Evolutionary conservation across 2,113 vertebrate genomes (phyloP).

Genomic region (Planiliza haematocheilus): DNA sequence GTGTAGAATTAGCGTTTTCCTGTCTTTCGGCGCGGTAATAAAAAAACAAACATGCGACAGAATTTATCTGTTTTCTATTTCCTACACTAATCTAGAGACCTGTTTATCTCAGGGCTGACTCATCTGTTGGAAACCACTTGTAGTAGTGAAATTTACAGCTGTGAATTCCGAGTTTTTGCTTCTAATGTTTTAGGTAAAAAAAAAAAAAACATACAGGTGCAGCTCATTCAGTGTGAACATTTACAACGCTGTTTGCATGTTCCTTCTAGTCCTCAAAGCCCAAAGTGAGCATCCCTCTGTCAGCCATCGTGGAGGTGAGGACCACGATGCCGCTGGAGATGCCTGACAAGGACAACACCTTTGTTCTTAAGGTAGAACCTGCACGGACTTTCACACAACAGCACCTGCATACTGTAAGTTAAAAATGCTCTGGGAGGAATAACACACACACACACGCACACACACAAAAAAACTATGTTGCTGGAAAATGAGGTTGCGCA

Average conservation of each 20-base stretch:
- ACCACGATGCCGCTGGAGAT: conserved; percentile 99
- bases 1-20: no score
- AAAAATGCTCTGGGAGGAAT: background rate
- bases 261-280: conserved; percentile 91
- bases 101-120: no score
- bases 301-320: conserved; percentile 94
- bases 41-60: no score
- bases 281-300: conserved; percentile 94
- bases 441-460: background rate
- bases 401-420: background rate
- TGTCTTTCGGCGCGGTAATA: no score
- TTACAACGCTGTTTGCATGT: conserved; percentile 14
- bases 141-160: no score
- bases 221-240: background rate
- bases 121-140: no score
- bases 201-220: no score
- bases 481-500: conserved; percentile 11
- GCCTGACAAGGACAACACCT: conserved; percentile 99
- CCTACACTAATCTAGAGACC: no score
- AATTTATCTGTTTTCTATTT: no score
- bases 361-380: conserved; percentile 92
- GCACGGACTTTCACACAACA: background rate
- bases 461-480: conserved; percentile 3
- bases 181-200: no score
- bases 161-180: no score